phyloP scores from a whole-genome alignment of 2,888 invertebrate species.

The Catocala nupta region DNA sequence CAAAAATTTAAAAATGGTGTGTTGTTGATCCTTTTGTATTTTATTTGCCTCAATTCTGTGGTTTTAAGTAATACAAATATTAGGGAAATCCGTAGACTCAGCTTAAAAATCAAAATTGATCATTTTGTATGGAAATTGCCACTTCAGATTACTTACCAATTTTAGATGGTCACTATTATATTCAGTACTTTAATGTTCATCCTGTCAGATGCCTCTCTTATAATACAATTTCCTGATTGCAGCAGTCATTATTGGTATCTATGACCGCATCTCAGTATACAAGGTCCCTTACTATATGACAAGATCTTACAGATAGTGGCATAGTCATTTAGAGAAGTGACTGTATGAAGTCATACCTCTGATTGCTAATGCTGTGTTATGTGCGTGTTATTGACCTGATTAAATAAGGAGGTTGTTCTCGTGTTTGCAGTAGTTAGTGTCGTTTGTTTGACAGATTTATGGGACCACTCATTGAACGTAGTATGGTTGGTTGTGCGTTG shows the following conservation, averaged over 20 bases:
- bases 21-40: too few relatives aligned
- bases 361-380: slow-evolving; percentile 23
- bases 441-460: slow-evolving; percentile 22
- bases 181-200: too few relatives aligned
- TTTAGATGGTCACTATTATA: too few relatives aligned
- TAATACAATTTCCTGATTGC: too few relatives aligned
- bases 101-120: too few relatives aligned
- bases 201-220: too few relatives aligned
- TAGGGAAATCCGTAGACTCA: too few relatives aligned
- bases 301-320: neutral
- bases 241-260: neutral
- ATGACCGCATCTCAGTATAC: neutral
- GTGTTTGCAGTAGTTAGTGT: slow-evolving; percentile 1
- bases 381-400: slow-evolving; percentile 45
- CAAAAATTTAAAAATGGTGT: too few relatives aligned
- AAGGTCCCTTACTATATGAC: neutral
- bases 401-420: slow-evolving; percentile 22
- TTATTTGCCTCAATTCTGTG: too few relatives aligned
- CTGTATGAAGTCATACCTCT: slow-evolving; percentile 38
- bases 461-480: neutral
- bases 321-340: slow-evolving; percentile 41
- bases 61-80: too few relatives aligned
- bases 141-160: too few relatives aligned
- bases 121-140: too few relatives aligned
- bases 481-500: neutral